Base-by-base conservation (phyloP, 2,888 invertebrate genomes). In the Cybosia mesomella region DNA sequence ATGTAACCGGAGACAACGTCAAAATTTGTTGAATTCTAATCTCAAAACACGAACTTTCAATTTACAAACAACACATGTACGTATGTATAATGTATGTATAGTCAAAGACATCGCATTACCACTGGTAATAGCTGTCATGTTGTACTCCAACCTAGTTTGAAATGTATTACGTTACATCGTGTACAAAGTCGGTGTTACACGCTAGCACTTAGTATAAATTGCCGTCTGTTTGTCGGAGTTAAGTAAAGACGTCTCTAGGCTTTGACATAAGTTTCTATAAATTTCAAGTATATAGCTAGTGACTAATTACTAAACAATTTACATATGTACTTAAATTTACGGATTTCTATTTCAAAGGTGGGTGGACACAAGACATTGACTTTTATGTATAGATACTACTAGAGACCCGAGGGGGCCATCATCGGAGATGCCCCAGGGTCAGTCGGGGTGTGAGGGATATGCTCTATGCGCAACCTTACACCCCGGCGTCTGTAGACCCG, bases 131-230 rank as follows among this genome's bases (percentile, higher is more conserved):
- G 28, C 28, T 64, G 57, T 39, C 32, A 49, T 32, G 43, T 43
- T 15, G 39, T 64, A 43, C 32, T 49, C 22, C 15, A 49, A 34
- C 36, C 3, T 22, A 21, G 43, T 39, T 10, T 28, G 57, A 39
- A 58, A 58, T 58, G 32, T 58, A 58, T 49, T 53, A 54, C 18
- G 63, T 55, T 22, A 55, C 7, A 54, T 21, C 54, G 22, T 54
- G 32, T 22, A 66, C 24, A 36, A 53, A 24, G 55, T 24, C 55
- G 58, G 63, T 58, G 64, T 61, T 67, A 43, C 53, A 34, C 24
- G 53, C 58, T 11, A 66, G 59, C 66, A 66, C 66, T 66, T 59
- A 66, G 59, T 28, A 36, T 24, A 66, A 66, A 59, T 64, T 66
- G 58, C 28, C 22, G 13, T 15, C 43, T 65, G 64, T 64, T 54